phyloP scores from a whole-genome alignment of 1,140 invertebrate species.

The Drosophila eugracilis region DNA sequence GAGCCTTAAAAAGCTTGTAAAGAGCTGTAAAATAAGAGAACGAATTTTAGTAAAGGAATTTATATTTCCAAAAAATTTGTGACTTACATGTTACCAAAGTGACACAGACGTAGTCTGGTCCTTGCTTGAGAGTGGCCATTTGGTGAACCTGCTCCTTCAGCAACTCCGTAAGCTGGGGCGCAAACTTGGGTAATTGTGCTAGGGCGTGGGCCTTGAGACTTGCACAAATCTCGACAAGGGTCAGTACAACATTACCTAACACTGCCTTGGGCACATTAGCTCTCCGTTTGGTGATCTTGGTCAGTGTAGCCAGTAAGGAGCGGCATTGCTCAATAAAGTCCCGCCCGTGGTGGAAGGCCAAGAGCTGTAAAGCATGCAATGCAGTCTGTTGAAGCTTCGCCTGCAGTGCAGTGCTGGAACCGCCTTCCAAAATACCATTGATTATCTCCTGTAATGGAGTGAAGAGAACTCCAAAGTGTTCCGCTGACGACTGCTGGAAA shows the following conservation, averaged over 20 bases:
- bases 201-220: conserved; percentile 91
- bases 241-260: conserved; percentile 90
- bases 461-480: conserved; percentile 87
- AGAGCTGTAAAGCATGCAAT: conserved; percentile 91
- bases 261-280: conserved; percentile 88
- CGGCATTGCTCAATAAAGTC: conserved; percentile 88
- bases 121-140: conserved; percentile 84
- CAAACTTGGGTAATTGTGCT: conserved; percentile 89
- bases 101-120: conserved; percentile 86
- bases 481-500: conserved; percentile 85
- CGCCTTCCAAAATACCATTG: conserved; percentile 86
- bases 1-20: conserved; percentile 92
- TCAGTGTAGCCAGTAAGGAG: conserved; percentile 87
- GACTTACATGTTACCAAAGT: conserved; percentile 88
- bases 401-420: conserved; percentile 85
- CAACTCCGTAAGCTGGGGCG: conserved; percentile 91
- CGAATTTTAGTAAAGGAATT: background rate
- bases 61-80: background rate
- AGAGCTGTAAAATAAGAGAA: conserved; percentile 85
- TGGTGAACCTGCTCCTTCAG: conserved; percentile 85
- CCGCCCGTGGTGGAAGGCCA: conserved; percentile 89
- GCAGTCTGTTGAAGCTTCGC: conserved; percentile 92
- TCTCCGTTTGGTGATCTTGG: conserved; percentile 87
- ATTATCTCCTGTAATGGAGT: conserved; percentile 88
- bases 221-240: conserved; percentile 91